Conservation (phyloP, 2,113 vertebrate species). For the Pelusios castaneus region DNA sequence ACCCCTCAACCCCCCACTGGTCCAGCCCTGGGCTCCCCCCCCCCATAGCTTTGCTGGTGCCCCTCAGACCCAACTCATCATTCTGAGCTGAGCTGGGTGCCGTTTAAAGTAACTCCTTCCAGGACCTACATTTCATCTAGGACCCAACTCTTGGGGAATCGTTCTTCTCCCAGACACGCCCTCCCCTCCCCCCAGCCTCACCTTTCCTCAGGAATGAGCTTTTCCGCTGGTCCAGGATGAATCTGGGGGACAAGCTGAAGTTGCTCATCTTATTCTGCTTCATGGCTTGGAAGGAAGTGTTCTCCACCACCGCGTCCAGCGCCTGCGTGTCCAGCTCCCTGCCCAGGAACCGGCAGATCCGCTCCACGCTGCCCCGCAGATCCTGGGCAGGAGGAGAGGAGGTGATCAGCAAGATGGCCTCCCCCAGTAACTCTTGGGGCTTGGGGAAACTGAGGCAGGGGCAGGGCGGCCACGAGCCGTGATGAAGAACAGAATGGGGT, state of each 20-base stretch:
- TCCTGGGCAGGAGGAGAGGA: conserved; percentile 69
- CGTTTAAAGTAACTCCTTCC: no score
- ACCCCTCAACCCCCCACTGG: background rate
- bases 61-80: background rate
- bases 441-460: background rate
- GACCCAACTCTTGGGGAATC: background rate
- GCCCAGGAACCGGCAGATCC: conserved; percentile 76
- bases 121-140: background rate
- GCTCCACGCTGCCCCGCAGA: conserved; percentile 60
- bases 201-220: conserved; percentile 34
- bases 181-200: background rate
- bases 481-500: background rate
- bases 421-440: accelerated
- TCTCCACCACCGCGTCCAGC: conserved; percentile 70
- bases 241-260: conserved; percentile 58
- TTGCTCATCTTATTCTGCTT: conserved; percentile 82
- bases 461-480: background rate
- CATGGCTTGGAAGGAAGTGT: conserved; percentile 81
- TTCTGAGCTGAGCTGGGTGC: background rate
- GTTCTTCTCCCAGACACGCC: background rate
- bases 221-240: conserved; percentile 62
- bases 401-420: background rate
- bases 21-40: no score
- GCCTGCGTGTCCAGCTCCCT: conserved; percentile 65
- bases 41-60: no score